Evolutionary conservation across 2,113 vertebrate genomes (phyloP), one percentile per base, ranked within the genome.

Genomic region (Sorex araneus): DNA sequence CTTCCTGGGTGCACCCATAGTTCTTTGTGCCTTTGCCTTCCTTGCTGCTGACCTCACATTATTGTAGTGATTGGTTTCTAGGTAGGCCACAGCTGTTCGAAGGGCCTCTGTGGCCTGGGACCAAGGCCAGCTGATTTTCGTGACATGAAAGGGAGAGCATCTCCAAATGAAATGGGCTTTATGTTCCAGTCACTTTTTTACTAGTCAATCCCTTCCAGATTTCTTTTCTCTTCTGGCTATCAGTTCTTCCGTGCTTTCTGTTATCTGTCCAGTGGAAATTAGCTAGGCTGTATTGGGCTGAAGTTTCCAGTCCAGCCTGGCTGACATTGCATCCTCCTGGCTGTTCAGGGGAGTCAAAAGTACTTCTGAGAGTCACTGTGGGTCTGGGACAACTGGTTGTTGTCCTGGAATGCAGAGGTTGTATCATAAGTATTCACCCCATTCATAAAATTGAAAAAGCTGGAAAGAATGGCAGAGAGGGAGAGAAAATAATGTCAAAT

Each of bases 351-450:
- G 70, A 28, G 43, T 91, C 70, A 84, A 89, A 96, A 87, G 80
- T 43, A 64, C 84, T 85, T 70, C 90, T 96, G 95, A 96, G 84
- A 97, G 92, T 97, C 95, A 84, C 84, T 94, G 94, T 63, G 80
- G 90, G 87, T 97, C 97, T 94, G 84, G 97, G 94, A 93, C 89
- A 85, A 92, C 66, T 97, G 94, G 97, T 97, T 96, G 94, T 98
- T 94, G 84, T 91, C 28, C 34, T 27, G 67, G 89, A 85, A 95
- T 64, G 82, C 1, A 4, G 86, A 83, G 86, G 54, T 94, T 92
- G 90, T 89, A 93, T 93, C 67, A n/a, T 94, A 97, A 97, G 94
- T 94, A 95, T 96, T 97, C 92, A 95, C 96, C 87, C 36, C 75
- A 92, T 95, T 96, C 91, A 91, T 93, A 83, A 94, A 70, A 69